Evolutionary conservation across 1,140 invertebrate genomes (phyloP), one percentile per base, ranked within the genome.

Genomic region (Lutraria rhynchaena): DNA sequence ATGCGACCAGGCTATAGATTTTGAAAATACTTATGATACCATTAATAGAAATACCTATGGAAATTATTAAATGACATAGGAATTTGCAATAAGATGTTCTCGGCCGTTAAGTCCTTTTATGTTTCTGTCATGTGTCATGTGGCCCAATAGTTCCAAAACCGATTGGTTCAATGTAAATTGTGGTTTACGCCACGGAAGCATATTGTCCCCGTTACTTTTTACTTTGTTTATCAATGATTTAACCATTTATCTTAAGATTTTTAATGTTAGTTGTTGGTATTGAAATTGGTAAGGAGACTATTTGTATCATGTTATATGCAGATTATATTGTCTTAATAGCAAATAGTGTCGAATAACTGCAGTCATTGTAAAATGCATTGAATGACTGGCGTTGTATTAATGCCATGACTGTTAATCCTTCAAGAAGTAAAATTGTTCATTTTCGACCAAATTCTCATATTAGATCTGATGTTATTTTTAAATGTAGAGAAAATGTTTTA

Each of bases 171-270:
- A n/a, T 4, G 51, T 53, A 7, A 53, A 53, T n/a, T 9, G 5
- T 9, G 5, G 51, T 3, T 9, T 53, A 17, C 4, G 51, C 4
- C 51, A 53, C 4, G 51, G 51, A 5, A n/a, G 51, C 24, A 22
- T 5, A 3, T 3, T 53, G 24, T 53, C 51, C 24, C 51, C 51
- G 4, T 3, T 53, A n/a, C 24, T 53, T 17, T 53, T 53, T 53
- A 53, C 19, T 53, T 53, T n/a, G 17, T 53, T n/a, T 53, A 17
- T 53, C 19, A 53, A 53, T 53, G 51, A 53, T n/a, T 53, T 53
- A 17, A 22, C 19, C 17, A 3, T 9, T 5, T 9, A 7, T 9
- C 5, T 53, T 17, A 4, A 17, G 51, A n/a, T 17, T 17, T 5
- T 9, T 9, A n/a, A 53, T 53, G 51, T 53, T 53, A n/a, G n/a